Percentiles rank a stretch among this genome's conserved stretches.
phyloP scores from a whole-genome alignment of 2,888 invertebrate species.

The Agrotis clavis region DNA sequence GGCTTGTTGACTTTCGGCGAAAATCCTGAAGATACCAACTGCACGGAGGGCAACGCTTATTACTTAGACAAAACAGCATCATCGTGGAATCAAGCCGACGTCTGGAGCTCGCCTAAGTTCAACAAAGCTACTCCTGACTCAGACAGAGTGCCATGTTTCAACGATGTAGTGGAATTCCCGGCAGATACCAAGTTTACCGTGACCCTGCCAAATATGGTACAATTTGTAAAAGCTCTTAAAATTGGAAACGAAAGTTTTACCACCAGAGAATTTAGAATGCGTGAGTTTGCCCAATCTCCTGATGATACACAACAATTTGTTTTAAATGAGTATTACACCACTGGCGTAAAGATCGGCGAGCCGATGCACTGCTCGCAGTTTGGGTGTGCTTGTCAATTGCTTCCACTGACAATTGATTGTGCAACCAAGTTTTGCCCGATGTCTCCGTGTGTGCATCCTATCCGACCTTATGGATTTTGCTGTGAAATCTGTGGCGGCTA shows the following conservation, averaged over 20 bases:
- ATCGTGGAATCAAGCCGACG: slow-evolving; percentile 83
- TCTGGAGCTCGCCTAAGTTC: slow-evolving; percentile 84
- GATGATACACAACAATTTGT: slow-evolving; percentile 72
- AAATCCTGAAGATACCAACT: slow-evolving; percentile 73
- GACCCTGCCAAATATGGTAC: slow-evolving; percentile 73
- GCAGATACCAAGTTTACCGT: slow-evolving; percentile 74
- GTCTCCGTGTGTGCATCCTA: slow-evolving; percentile 78
- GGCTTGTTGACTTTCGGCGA: slow-evolving; percentile 77
- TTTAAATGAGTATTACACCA: slow-evolving; percentile 64
- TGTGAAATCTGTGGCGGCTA: slow-evolving; percentile 85
- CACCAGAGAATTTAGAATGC: slow-evolving; percentile 51
- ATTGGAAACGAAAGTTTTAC: slow-evolving; percentile 68
- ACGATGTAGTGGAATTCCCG: slow-evolving; percentile 85
- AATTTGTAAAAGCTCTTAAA: slow-evolving; percentile 71
- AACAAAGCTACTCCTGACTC: slow-evolving; percentile 88
- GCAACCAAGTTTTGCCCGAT: slow-evolving; percentile 78
- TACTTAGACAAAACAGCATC: slow-evolving; percentile 77
- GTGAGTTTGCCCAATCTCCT: slow-evolving; percentile 50
- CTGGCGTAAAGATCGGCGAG: slow-evolving; percentile 67
- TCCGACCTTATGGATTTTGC: slow-evolving; percentile 84
- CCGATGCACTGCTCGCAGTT: slow-evolving; percentile 69
- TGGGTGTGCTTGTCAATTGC: slow-evolving; percentile 83
- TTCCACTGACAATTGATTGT: slow-evolving; percentile 77
- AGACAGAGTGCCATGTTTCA: slow-evolving; percentile 86
- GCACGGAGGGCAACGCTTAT: slow-evolving; percentile 75